Percentiles rank a stretch among this genome's conserved stretches.
Conservation (phyloP, 1,140 invertebrate species). For the Colletes gigas region DNA sequence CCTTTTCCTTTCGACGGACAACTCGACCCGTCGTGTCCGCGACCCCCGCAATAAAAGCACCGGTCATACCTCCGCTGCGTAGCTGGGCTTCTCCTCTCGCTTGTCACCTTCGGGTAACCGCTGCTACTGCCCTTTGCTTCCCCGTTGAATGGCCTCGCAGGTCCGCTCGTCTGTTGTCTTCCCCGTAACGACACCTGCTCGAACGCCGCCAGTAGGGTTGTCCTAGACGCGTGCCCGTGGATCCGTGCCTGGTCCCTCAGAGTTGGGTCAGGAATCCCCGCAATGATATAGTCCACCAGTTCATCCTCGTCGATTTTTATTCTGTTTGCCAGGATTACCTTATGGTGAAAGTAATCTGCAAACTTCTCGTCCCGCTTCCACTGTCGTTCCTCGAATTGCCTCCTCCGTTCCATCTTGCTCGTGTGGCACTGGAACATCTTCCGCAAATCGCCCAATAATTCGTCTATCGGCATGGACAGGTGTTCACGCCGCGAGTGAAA, state of each 20-base stretch:
- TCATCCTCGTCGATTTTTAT: neutral
- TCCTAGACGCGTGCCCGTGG: neutral
- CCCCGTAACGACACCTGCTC: neutral
- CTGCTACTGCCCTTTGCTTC: neutral
- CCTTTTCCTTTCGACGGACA: constrained; percentile 39
- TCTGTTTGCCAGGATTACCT: neutral
- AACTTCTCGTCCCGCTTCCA: neutral
- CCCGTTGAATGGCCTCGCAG: neutral
- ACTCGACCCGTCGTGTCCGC: constrained; percentile 32
- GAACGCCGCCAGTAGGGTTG: neutral
- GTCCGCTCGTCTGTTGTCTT: neutral
- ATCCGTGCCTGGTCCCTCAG: neutral
- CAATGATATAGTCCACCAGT: neutral
- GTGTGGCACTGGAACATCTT: neutral
- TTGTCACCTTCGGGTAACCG: neutral
- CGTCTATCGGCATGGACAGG: neutral
- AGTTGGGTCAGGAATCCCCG: neutral
- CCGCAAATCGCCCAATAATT: neutral
- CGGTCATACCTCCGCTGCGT: neutral
- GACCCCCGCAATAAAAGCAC: constrained; percentile 49
- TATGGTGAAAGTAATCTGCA: neutral
- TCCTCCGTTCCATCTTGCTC: too few species aligned
- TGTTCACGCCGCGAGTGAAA: neutral
- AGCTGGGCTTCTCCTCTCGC: neutral
- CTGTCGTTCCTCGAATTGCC: neutral